These are phyloP conservation scores for Dryoscopus gambensis DNA, from an alignment of 2,113 vertebrate species.

Conservation along the genomic window DNA sequence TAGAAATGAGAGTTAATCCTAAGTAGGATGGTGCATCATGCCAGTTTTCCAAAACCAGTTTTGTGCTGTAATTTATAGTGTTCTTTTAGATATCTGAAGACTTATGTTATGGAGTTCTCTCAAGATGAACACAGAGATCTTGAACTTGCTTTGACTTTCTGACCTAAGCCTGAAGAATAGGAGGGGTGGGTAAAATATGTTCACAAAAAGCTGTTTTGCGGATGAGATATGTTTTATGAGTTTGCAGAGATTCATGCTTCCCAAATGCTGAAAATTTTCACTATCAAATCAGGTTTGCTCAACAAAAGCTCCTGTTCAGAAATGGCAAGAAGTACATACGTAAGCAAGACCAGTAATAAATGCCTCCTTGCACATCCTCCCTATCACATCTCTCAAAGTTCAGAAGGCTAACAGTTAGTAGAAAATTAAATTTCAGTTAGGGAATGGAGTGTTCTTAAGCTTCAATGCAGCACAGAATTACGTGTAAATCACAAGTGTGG, in stretches of 20 bases:
- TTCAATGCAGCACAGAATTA: background rate
- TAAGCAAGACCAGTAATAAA: background rate
- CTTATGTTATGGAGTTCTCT: background rate
- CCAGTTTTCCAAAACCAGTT: background rate
- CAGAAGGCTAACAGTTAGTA: background rate
- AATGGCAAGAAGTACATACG: background rate
- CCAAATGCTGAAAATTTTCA: background rate
- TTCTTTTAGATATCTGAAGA: background rate
- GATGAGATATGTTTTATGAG: background rate
- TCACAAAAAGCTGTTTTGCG: background rate
- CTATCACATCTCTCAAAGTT: background rate
- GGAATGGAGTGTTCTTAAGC: background rate
- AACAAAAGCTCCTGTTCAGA: background rate
- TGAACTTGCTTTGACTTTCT: background rate
- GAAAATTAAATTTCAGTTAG: background rate
- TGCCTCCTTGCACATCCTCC: background rate
- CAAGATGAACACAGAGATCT: background rate
- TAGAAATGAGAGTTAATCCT: background rate
- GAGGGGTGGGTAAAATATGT: background rate
- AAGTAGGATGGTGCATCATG: background rate
- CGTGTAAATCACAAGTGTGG: background rate
- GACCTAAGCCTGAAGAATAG: background rate
- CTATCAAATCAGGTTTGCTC: background rate
- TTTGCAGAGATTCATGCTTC: background rate
- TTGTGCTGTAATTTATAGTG: background rate